Percentiles rank a stretch among this genome's conserved stretches.
phyloP scores from a whole-genome alignment of 1,140 invertebrate species.

The Polypedilum vanderplanki region DNA sequence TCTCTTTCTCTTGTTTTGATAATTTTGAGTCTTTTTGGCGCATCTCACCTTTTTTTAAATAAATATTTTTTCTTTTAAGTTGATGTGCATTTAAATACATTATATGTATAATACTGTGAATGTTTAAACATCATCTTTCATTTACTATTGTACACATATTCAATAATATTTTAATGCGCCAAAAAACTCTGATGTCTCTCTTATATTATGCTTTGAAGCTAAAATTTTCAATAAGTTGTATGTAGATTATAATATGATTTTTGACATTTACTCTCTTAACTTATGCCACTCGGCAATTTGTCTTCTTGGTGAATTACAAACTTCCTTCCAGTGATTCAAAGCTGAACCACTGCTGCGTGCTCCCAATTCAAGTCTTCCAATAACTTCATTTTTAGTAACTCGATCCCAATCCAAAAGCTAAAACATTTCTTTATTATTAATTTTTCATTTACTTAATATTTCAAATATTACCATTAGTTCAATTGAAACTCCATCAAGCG shows the following conservation, averaged over 20 bases:
- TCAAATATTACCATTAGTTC: slow-evolving; percentile 60
- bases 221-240: neutral
- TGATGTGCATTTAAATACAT: no score
- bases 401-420: slow-evolving; percentile 89
- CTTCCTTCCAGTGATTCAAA: slow-evolving; percentile 92
- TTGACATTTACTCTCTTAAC: slow-evolving; percentile 68
- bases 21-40: no score
- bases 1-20: no score
- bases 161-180: neutral
- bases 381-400: slow-evolving; percentile 97
- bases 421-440: neutral
- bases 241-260: neutral
- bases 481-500: slow-evolving; percentile 80
- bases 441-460: no score
- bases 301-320: slow-evolving; percentile 88
- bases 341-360: slow-evolving; percentile 69
- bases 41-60: no score
- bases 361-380: slow-evolving; percentile 84
- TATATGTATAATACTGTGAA: no score
- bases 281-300: slow-evolving; percentile 99
- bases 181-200: neutral
- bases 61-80: no score
- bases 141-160: no score
- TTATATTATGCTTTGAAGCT: neutral
- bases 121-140: no score